A percentile compares a stretch with the other conserved stretches of the same genome.
Conservation (phyloP, 2,888 invertebrate species). For the Rotaria socialis region DNA sequence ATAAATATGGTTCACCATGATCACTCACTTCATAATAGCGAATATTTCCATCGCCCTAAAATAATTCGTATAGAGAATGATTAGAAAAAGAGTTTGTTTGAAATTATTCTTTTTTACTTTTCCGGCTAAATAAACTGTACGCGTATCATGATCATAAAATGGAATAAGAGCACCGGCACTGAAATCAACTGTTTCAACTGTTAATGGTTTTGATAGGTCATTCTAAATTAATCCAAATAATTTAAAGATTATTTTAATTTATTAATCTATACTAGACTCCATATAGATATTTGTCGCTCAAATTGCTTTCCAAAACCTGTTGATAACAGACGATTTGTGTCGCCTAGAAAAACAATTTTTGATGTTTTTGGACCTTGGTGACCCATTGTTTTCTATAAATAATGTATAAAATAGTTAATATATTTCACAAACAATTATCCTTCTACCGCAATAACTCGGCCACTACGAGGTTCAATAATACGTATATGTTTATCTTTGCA, state of each 20-base stretch:
- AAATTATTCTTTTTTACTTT: slow-evolving; percentile 60
- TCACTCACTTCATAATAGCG: slow-evolving; percentile 88
- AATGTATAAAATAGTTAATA: background rate
- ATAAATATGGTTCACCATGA: slow-evolving; percentile 75
- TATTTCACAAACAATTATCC: background rate
- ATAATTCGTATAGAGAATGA: background rate
- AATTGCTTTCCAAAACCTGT: slow-evolving; percentile 89
- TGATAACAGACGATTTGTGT: slow-evolving; percentile 72
- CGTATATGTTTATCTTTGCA: slow-evolving; percentile 86
- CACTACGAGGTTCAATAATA: slow-evolving; percentile 80
- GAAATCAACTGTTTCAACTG: slow-evolving; percentile 62
- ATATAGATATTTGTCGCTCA: slow-evolving; percentile 83
- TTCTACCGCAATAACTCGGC: slow-evolving; percentile 66
- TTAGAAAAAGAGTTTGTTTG: background rate
- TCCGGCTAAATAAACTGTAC: slow-evolving; percentile 72
- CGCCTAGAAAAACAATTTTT: slow-evolving; percentile 72
- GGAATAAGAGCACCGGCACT: slow-evolving; percentile 76
- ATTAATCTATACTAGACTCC: slow-evolving; percentile 60
- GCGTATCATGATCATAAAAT: slow-evolving; percentile 84
- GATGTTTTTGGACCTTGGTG: slow-evolving; percentile 75
- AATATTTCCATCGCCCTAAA: slow-evolving; percentile 81
- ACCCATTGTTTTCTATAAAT: slow-evolving; percentile 70
- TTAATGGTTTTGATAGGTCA: slow-evolving; percentile 44
- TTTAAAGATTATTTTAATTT: too few relatives aligned
- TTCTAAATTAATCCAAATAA: background rate